Percentiles rank a stretch among this genome's conserved stretches.
Evolutionary conservation across 2,113 vertebrate species (phyloP).

Genomic region (Heteronetta atricapilla): DNA sequence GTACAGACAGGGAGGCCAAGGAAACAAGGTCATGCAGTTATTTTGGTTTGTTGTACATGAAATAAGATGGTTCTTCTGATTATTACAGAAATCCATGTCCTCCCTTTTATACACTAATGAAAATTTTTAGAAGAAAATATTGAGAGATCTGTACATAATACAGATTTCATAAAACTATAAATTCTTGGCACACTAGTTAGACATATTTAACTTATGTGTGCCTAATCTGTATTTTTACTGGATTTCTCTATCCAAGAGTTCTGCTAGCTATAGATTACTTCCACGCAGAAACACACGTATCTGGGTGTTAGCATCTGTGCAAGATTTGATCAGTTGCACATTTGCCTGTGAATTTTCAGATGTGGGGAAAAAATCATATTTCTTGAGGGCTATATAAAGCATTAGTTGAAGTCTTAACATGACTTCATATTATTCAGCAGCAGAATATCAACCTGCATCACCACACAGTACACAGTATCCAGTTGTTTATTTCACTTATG

Average conservation of each 20-base stretch:
- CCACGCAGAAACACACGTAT: slow-evolving; percentile 21
- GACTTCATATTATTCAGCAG: not conserved
- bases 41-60: not conserved
- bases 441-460: not conserved
- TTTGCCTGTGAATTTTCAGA: slow-evolving; percentile 44
- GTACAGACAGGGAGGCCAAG: not conserved
- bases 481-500: not conserved
- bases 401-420: not conserved
- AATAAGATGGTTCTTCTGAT: not conserved
- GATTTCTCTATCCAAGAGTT: slow-evolving; percentile 36
- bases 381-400: slow-evolving; percentile 3
- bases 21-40: not conserved
- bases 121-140: not conserved
- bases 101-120: not conserved
- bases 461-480: not conserved
- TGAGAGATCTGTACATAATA: not conserved
- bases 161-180: slow-evolving; percentile 38
- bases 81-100: not conserved
- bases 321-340: slow-evolving; percentile 29
- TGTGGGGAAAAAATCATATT: not conserved
- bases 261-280: slow-evolving; percentile 40
- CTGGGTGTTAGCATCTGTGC: slow-evolving; percentile 40
- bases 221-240: slow-evolving; percentile 51
- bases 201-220: slow-evolving; percentile 32
- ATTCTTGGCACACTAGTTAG: slow-evolving; percentile 15